phyloP scores from a whole-genome alignment of 2,113 vertebrate species.

The Sphaerodactylus townsendi region DNA sequence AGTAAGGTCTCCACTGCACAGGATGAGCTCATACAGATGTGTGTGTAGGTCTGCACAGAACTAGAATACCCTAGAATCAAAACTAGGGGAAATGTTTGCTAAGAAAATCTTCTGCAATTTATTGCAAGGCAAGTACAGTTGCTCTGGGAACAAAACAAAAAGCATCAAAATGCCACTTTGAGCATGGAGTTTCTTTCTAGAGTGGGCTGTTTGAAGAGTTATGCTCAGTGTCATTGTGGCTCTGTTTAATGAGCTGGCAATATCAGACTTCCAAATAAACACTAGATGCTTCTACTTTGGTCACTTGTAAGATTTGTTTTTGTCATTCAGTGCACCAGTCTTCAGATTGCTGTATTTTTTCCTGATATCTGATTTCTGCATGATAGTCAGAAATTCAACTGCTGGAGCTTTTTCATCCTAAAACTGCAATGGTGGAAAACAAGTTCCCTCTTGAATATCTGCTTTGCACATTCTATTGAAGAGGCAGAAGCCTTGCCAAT shows the following conservation, averaged over 20 bases:
- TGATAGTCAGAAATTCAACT: not conserved
- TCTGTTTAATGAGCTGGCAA: slow-evolving; percentile 39
- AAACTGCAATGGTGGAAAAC: not conserved
- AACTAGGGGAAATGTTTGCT: too few relatives aligned
- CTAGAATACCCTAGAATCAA: not conserved
- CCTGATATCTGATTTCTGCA: not conserved
- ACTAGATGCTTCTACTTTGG: slow-evolving; percentile 1
- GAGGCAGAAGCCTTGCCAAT: too few relatives aligned
- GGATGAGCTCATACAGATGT: too few relatives aligned
- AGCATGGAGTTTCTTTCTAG: slow-evolving; percentile 7
- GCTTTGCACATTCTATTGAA: too few relatives aligned
- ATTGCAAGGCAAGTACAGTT: too few relatives aligned
- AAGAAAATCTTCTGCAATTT: too few relatives aligned
- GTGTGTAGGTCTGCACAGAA: too few relatives aligned
- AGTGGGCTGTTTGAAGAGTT: slow-evolving; percentile 7
- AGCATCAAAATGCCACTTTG: slow-evolving; percentile 8
- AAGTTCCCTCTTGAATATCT: too few relatives aligned
- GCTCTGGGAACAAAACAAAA: not conserved
- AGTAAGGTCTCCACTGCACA: too few relatives aligned
- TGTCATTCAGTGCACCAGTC: not conserved
- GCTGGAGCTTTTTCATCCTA: not conserved
- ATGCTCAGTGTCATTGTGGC: not conserved
- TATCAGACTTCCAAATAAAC: slow-evolving; percentile 40
- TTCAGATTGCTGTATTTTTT: not conserved
- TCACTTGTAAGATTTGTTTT: not conserved